A percentile compares a stretch with the other conserved stretches of the same genome.
Evolutionary conservation across 2,888 invertebrate genomes (phyloP).

Genomic region (Torymus texanus): DNA sequence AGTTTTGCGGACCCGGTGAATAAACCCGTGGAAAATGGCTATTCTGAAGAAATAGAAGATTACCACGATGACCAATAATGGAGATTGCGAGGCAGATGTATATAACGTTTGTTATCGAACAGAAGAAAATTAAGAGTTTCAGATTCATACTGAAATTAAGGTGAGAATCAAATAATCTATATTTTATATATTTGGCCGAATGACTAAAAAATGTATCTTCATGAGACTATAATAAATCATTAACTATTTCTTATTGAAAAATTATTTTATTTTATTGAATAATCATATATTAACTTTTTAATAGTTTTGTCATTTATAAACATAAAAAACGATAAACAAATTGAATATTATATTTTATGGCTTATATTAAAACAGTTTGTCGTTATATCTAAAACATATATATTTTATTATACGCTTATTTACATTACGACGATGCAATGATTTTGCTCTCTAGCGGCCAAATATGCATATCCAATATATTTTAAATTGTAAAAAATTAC

Average conservation of each 20-base stretch:
- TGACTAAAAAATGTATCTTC: neutral
- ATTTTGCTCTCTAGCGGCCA: neutral
- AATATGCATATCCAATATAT: conserved; percentile 7
- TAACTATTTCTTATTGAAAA: neutral
- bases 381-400: neutral
- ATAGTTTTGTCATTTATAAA: neutral
- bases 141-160: too few relatives aligned
- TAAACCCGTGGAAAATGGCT: too few relatives aligned
- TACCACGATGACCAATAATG: too few relatives aligned
- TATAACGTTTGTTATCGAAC: too few relatives aligned
- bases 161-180: too few relatives aligned
- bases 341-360: neutral
- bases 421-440: conserved; percentile 4
- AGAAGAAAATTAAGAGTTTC: too few relatives aligned
- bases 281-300: too few relatives aligned
- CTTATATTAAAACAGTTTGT: neutral
- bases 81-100: too few relatives aligned
- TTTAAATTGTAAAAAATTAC: conserved; percentile 8
- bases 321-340: conserved; percentile 11
- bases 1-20: too few relatives aligned
- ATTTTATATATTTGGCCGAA: too few relatives aligned
- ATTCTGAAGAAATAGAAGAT: too few relatives aligned
- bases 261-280: neutral
- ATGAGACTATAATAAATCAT: neutral
- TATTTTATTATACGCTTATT: conserved; percentile 4